phyloP scores from a whole-genome alignment of 2,113 vertebrate species.

The Indicator indicator region DNA sequence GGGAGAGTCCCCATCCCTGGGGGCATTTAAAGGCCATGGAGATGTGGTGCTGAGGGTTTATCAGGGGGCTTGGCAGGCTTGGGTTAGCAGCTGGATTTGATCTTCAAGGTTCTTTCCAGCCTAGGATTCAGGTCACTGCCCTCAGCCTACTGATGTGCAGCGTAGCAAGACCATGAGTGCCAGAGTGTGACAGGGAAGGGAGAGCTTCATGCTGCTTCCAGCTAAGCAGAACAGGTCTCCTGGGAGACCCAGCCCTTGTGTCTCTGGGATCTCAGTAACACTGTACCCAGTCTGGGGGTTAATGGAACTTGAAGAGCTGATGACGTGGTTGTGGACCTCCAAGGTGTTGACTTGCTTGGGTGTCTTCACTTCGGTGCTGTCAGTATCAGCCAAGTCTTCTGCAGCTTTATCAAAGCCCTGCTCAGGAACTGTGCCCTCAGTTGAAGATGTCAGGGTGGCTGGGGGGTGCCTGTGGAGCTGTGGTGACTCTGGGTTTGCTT shows the following conservation, averaged over 20 bases:
- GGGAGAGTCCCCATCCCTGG: too few relatives aligned
- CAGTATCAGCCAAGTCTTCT: not conserved
- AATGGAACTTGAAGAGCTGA: not conserved
- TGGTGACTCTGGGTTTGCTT: not conserved
- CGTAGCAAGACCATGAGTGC: not conserved
- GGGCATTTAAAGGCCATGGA: too few relatives aligned
- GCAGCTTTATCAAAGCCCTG: not conserved
- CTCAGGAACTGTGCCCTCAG: not conserved
- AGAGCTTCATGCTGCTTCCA: not conserved
- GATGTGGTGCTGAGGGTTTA: too few relatives aligned
- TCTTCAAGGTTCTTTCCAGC: too few relatives aligned
- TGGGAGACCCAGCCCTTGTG: not conserved
- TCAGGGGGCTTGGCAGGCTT: too few relatives aligned
- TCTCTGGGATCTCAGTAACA: not conserved
- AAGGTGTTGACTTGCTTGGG: not conserved
- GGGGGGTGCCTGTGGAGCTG: not conserved
- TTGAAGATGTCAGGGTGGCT: accelerated
- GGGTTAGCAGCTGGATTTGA: too few relatives aligned
- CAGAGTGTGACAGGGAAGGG: not conserved
- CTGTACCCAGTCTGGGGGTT: not conserved
- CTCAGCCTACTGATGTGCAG: not conserved
- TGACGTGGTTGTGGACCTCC: not conserved
- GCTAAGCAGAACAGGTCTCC: not conserved
- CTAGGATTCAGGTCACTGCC: too few relatives aligned
- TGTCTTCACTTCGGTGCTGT: not conserved